Base-by-base conservation (phyloP, 2,113 vertebrate genomes). In the Piaya cayana region DNA sequence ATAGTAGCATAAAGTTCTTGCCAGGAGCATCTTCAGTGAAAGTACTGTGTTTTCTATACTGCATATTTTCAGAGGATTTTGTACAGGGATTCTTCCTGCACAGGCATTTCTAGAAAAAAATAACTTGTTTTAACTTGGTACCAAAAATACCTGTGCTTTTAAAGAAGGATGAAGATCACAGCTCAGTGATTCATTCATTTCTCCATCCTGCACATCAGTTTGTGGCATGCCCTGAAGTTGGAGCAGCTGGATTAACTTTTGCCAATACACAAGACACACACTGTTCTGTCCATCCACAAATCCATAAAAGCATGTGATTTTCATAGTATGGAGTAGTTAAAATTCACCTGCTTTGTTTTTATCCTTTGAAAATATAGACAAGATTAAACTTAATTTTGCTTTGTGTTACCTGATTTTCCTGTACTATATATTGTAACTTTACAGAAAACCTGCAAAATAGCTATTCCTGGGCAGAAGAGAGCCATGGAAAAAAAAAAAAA, bases 181-280 rank as follows among this genome's bases (percentile, higher is more conserved):
- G 52, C 60, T 80, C 72, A 64, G 2, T 14, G 45, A 58, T 89
- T 86, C 64, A 58, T 71, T 92, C 29, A 39, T 86, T 63, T 78
- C 70, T 68, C 55, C 67, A 64, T 77, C 47, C 47, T 71, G 59
- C 47, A 78, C 58, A 95, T 42, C 27, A 71, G 39, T 82, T 63
- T 90, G 65, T 90, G 23, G 29, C 58, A 93, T 49, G 45, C 56
- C 60, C 56, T 63, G 29, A 70, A 70, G 60, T 20, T 91, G 52
- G 47, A 86, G 77, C 69, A 92, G 42, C 37, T 82, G 69, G 42
- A 74, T 88, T 82, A 63, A 70, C 67, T 86, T 88, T 93, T 88
- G 34, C 29, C 42, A 71, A 37, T 52, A 43, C 12, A 42, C 19
- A 10, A 91, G 53, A 34, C 43, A 71, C 29, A 47, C 2, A 9